Conservation (phyloP, 2,797 vertebrate genomes). For the Tokudaia tokunoshimensis region DNA sequence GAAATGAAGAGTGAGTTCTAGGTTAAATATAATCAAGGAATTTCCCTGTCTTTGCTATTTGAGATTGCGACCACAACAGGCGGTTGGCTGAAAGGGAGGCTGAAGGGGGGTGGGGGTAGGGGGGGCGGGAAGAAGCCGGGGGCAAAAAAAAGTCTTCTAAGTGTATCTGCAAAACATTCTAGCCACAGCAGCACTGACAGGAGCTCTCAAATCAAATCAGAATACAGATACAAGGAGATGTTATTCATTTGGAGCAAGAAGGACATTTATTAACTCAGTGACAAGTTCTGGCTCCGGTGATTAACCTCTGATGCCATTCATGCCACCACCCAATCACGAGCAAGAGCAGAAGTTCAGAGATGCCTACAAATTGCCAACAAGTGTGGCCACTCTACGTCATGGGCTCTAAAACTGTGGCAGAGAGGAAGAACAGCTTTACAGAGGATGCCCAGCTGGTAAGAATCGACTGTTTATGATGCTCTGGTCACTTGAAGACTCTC, state of each 20-base stretch:
- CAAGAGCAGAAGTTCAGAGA: conserved; percentile 88
- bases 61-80: conserved; percentile 88
- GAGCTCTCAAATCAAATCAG: conserved; percentile 67
- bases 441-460: conserved; percentile 94
- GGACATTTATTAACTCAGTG: conserved; percentile 78
- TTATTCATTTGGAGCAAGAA: conserved; percentile 79
- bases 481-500: conserved; percentile 89
- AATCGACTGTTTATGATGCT: conserved; percentile 93
- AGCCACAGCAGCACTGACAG: conserved; percentile 69
- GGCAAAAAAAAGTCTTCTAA: conserved; percentile 65
- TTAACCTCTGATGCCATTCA: conserved; percentile 88
- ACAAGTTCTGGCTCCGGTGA: conserved; percentile 86
- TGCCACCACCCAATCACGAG: conserved; percentile 84
- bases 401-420: conserved; percentile 84
- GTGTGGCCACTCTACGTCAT: conserved; percentile 80
- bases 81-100: conserved; percentile 83
- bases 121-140: background rate
- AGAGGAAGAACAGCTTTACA: conserved; percentile 83
- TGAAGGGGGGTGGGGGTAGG: background rate
- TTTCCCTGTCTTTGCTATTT: conserved; percentile 89
- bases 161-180: conserved; percentile 71
- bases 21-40: conserved; percentile 89
- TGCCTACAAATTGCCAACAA: conserved; percentile 86
- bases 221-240: conserved; percentile 80
- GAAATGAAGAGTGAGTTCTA: conserved; percentile 84